A percentile compares a stretch with the other conserved stretches of the same genome.
Evolutionary conservation across 2,888 invertebrate species (phyloP).

Genomic region (Cryptus viduatorius): DNA sequence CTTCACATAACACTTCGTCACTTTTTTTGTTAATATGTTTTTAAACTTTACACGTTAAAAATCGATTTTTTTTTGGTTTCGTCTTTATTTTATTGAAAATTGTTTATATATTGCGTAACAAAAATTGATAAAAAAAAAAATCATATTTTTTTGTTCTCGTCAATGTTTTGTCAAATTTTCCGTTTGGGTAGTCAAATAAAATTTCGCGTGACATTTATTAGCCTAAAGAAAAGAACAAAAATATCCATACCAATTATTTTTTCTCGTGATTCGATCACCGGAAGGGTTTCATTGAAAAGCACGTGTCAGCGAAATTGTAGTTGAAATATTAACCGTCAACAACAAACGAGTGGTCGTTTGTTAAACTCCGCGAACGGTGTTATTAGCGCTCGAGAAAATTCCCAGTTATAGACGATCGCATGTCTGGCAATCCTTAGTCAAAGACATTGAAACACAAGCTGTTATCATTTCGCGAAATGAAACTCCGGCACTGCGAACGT

Average conservation of each 20-base stretch:
- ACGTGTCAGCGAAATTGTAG: conserved; percentile 21
- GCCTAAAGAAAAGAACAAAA: too few relatives aligned
- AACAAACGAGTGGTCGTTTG: conserved; percentile 48
- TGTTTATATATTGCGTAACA: too few relatives aligned
- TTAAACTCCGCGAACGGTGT: conserved; percentile 51
- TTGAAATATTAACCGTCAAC: conserved; percentile 18
- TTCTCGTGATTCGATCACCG: neutral
- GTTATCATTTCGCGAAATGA: conserved; percentile 28
- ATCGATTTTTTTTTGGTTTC: too few relatives aligned
- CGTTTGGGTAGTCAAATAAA: neutral
- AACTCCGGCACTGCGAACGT: conserved; percentile 68
- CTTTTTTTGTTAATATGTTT: too few relatives aligned
- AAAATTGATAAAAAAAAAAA: neutral
- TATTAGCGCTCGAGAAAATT: conserved; percentile 38
- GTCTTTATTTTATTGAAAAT: too few relatives aligned
- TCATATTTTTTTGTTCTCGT: neutral
- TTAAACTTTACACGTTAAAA: too few relatives aligned
- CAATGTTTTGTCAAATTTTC: neutral
- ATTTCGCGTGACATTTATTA: too few relatives aligned
- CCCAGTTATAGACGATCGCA: conserved; percentile 66
- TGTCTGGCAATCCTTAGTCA: conserved; percentile 66
- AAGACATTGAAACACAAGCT: conserved; percentile 61
- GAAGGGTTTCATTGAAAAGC: conserved; percentile 17
- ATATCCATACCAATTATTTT: neutral
- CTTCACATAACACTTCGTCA: too few relatives aligned